Evolutionary conservation across 1,140 invertebrate genomes (phyloP), one percentile per base, ranked within the genome.

Genomic region (Sweltsa coloradensis): DNA sequence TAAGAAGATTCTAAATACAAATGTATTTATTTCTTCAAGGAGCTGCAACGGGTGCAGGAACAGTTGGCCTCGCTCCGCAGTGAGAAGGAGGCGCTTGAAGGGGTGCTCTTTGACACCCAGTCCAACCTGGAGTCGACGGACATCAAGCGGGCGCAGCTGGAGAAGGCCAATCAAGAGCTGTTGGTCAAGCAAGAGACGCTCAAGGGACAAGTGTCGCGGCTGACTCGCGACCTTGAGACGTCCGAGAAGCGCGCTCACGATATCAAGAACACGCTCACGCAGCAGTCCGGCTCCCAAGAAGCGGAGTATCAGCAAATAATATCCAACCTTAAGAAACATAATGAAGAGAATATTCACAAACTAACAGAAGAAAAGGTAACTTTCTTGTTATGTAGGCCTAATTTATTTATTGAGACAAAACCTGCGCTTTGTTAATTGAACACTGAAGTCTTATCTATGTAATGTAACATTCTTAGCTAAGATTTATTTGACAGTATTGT

Each of bases 21-120:
- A n/a, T n/a, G n/a, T n/a, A n/a, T n/a, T n/a, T n/a, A n/a, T n/a
- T n/a, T n/a, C n/a, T n/a, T n/a, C n/a, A n/a, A 88, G 64, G 85
- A 89, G 57, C 73, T 83, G 9, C 83, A 87, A 56, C 73, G 82
- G 19, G 53, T 75, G 13, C 78, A 84, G 66, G 84, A 88, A 56
- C 73, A 85, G 41, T 56, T 88, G 1, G 81, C 83, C 0, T 76
- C 82, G 0, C 61, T 83, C 21, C 69, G 84, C 9, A 77, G 76
- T 2, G 85, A 90, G 59, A 89, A 89, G 63, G 83, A 87, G 60
- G 78, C 83, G 0, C 62, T 90, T 3, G 85, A 89, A 62, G 83
- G 80, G 5, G 78, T 86, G 9, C 63, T 88, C 3, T 88, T 87
- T 55, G 83, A 88, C 51, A 82, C 83, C 0, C 81, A 85, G 55